phyloP scores from a whole-genome alignment of 2,797 vertebrate species.

The Bovichtus variegatus region DNA sequence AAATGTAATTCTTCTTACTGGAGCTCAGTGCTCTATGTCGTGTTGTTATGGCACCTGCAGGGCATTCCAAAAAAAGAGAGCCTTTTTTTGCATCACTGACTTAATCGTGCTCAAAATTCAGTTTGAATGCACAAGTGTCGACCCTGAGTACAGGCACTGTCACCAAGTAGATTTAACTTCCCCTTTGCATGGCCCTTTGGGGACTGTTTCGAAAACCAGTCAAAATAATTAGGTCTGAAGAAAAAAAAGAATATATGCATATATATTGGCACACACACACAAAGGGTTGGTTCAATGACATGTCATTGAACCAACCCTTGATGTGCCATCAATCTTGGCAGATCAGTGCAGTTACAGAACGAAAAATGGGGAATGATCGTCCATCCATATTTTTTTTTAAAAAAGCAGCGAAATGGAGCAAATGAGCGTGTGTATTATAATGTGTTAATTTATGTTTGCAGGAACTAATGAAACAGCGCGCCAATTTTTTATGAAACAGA shows the following conservation, averaged over 20 bases:
- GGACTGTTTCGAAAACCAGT: constrained; percentile 57
- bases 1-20: not conserved
- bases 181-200: constrained; percentile 38
- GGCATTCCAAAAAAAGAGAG: constrained; percentile 17
- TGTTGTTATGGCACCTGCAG: constrained; percentile 9
- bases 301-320: constrained; percentile 52
- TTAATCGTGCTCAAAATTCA: constrained; percentile 42
- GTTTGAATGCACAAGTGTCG: constrained; percentile 35
- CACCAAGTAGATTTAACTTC: constrained; percentile 49
- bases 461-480: constrained; percentile 55
- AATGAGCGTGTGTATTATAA: too few relatives aligned
- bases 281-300: constrained; percentile 1
- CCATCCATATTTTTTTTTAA: too few relatives aligned
- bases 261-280: too few relatives aligned
- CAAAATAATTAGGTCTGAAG: constrained; percentile 55
- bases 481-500: constrained; percentile 52
- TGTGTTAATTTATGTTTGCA: constrained; percentile 65
- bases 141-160: constrained; percentile 47
- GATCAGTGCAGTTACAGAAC: constrained; percentile 41
- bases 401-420: too few relatives aligned
- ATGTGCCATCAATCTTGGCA: constrained; percentile 39
- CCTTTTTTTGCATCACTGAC: constrained; percentile 14
- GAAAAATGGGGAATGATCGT: constrained; percentile 24
- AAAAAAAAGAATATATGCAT: constrained; percentile 26
- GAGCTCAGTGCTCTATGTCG: constrained; percentile 22